Evolutionary conservation across 1,140 invertebrate genomes (phyloP), one percentile per base, ranked within the genome.

Genomic region (Philaenus spumarius): DNA sequence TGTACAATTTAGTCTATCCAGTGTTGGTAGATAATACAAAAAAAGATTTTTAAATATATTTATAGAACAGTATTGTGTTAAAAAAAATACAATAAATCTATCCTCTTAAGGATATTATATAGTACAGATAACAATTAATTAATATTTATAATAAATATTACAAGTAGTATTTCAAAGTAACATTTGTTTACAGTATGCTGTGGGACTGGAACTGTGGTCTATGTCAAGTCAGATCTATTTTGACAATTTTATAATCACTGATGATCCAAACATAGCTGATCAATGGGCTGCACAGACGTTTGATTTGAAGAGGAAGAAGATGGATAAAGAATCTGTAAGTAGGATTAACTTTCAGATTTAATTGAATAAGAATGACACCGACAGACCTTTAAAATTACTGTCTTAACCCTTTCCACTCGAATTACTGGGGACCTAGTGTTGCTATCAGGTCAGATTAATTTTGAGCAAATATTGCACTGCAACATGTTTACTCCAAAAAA

Each of bases 121-220:
- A 55, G 24, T n/a, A 37, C 12, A 50, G 43, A 53, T 42, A 26
- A 26, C n/a, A n/a, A 20, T 24, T 50, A 45, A 43, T 60, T 35
- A 57, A 30, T 37, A 24, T 23, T 14, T 51, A 24, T 51, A 23
- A 12, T 51, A 11, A 50, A 47, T 51, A 30, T 55, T 47, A 46
- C 19, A 48, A 23, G 6, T 59, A n/a, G 65, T 57, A n/a, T n/a
- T n/a, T n/a, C n/a, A n/a, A n/a, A n/a, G n/a, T n/a, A n/a, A n/a
- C n/a, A 62, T 62, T 62, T 37, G 66, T 65, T 78, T 76, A 24
- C 69, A 95, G 93, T 81, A 79, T 67, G 94, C 94, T 57, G 77
- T 99, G 62, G 96, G 95, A 34, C 85, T 99, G 70, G 97, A 99
- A 73, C 74, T 99, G 35, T 99, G 97, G 97, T 95, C 95, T 0